Percentiles rank a stretch among this genome's conserved stretches.
Conservation (phyloP, 2,888 invertebrate species). For the Eretmocerus hayati region DNA sequence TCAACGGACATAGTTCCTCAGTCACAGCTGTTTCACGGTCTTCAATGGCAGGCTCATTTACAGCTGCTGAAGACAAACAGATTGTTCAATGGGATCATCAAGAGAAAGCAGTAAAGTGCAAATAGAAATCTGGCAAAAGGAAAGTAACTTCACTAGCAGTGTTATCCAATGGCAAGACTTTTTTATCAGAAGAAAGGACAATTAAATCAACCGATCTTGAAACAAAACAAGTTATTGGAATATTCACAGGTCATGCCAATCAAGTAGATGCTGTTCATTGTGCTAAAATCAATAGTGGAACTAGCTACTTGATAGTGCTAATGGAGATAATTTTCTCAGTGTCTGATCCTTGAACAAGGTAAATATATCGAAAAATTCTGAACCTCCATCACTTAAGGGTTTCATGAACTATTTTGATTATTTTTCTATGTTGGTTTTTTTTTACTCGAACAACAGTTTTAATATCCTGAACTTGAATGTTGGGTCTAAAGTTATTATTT, state of each 20-base stretch:
- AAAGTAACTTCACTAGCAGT: constrained; percentile 48
- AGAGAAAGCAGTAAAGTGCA: constrained; percentile 45
- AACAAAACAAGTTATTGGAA: constrained; percentile 54
- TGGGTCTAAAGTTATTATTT: background rate
- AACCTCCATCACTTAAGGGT: no score
- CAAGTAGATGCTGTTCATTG: constrained; percentile 50
- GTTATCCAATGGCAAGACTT: constrained; percentile 35
- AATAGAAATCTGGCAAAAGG: constrained; percentile 61
- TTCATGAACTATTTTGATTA: no score
- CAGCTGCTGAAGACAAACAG: constrained; percentile 55
- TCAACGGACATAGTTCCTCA: constrained; percentile 48
- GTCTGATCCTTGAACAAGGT: constrained; percentile 50
- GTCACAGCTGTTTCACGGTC: constrained; percentile 54
- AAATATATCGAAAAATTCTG: no score
- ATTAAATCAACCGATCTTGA: constrained; percentile 61
- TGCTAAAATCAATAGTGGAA: constrained; percentile 31
- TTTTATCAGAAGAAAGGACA: constrained; percentile 39
- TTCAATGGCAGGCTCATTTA: constrained; percentile 48
- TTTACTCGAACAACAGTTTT: background rate
- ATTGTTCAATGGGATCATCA: constrained; percentile 50
- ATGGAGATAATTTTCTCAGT: constrained; percentile 47
- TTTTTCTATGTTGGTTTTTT: constrained; percentile 2
- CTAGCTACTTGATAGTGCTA: constrained; percentile 45
- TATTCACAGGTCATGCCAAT: constrained; percentile 59
- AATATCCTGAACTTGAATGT: background rate